Evolutionary conservation across 2,797 vertebrate species (phyloP), one percentile per base, ranked within the genome.

Genomic region (Sebastes reedi): DNA sequence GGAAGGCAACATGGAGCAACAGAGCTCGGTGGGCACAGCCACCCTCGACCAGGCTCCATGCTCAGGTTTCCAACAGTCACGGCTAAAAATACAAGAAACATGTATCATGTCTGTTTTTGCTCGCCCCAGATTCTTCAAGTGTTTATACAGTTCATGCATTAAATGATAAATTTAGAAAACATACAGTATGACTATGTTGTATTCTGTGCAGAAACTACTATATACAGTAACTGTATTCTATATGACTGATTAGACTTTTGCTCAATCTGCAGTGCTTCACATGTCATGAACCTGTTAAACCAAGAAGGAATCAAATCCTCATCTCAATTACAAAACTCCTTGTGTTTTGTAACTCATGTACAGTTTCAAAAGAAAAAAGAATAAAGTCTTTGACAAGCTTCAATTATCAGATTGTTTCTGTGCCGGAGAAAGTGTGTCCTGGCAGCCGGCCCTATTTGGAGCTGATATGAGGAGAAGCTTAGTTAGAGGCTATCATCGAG

Each of bases 61-160:
- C 94, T 94, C 94, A 89, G 77, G 90, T 95, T 92, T 95, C 93
- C 84, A 66, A 84, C 88, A 85, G 90, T 87, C 86, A 84, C 13
- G 67, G 91, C 93, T 95, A 95, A 94, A 95, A 95, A 95, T 95
- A 95, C 72, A 90, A 76, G 87, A 93, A 90, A 87, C 84, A 89
- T 89, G 88, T 76, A 91, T 93, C 89, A 77, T 86, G 83, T 86
- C 83, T 90, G 82, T 87, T 83, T 91, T 75, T 84, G 82, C 82
- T 86, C 18, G 67, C 58, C 80, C 73, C 67, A 82, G 76, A 88
- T 92, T 91, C 83, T 75, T 82, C 11, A 55, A 50, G 70, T 77
- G 75, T 81, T 83, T 54, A 75, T 73, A 75, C 24, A 77, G 22
- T 69, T 32, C 39, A 65, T 68, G 9, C 54, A 71, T 42, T 25